Evolutionary conservation across 2,888 invertebrate species (phyloP).

Genomic region (Corbicula japonica): DNA sequence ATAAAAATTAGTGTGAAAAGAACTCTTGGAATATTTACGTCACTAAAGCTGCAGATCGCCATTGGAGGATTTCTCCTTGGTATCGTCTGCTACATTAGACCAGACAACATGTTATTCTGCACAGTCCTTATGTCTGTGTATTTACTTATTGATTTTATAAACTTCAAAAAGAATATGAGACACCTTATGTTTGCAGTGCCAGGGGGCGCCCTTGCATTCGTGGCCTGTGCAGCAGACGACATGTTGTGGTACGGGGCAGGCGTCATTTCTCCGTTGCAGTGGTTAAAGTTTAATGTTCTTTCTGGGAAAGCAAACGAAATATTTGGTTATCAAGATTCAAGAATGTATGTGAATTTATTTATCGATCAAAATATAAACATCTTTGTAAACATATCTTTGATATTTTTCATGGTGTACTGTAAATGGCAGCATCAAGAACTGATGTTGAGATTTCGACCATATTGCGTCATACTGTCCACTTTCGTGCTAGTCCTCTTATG

Average conservation of each 20-base stretch:
- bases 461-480: conserved; percentile 22
- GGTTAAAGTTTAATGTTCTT: conserved; percentile 78
- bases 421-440: not conserved
- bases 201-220: conserved; percentile 43
- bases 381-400: not conserved
- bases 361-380: conserved; percentile 5
- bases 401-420: not conserved
- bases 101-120: conserved; percentile 52
- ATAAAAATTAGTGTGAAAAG: too few species aligned
- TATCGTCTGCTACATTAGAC: conserved; percentile 55
- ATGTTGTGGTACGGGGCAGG: conserved; percentile 66
- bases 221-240: conserved; percentile 72
- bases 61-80: conserved; percentile 58
- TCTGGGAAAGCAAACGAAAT: conserved; percentile 67
- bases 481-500: conserved; percentile 18
- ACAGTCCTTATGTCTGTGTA: conserved; percentile 21
- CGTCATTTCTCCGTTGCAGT: conserved; percentile 76
- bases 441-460: not conserved
- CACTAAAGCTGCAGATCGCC: not conserved
- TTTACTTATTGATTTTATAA: not conserved
- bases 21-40: too few species aligned
- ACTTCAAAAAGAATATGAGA: too few species aligned
- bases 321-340: conserved; percentile 61
- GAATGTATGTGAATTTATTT: conserved; percentile 44
- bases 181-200: not conserved